Percentiles rank a stretch among this genome's conserved stretches.
phyloP scores from a whole-genome alignment of 2,888 invertebrate species.

The Apoda limacodes region DNA sequence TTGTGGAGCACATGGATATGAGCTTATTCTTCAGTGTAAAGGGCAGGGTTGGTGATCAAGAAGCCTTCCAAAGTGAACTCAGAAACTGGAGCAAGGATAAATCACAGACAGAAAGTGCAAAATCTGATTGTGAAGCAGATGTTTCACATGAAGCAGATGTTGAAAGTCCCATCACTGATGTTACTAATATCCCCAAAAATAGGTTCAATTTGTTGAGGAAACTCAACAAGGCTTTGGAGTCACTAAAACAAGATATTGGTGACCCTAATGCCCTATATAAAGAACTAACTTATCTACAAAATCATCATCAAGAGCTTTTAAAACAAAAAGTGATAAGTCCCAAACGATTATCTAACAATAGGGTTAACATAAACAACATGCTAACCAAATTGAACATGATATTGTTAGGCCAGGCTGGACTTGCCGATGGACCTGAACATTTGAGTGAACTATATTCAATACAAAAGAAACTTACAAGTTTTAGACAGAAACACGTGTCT shows the following conservation, averaged over 20 bases:
- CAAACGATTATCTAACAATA: constrained; percentile 36
- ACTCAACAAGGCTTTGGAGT: constrained; percentile 40
- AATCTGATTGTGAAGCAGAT: constrained; percentile 18
- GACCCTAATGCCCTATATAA: constrained; percentile 57
- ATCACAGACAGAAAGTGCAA: constrained; percentile 13
- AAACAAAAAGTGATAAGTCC: constrained; percentile 42
- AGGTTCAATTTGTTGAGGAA: constrained; percentile 36
- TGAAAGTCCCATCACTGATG: constrained; percentile 12
- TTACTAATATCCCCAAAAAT: constrained; percentile 43
- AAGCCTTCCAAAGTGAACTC: constrained; percentile 59
- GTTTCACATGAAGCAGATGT: constrained; percentile 9
- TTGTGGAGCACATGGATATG: constrained; percentile 40
- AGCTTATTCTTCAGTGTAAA: constrained; percentile 53
- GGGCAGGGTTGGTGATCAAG: constrained; percentile 60
- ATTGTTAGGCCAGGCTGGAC: constrained; percentile 70
- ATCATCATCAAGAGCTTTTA: constrained; percentile 45
- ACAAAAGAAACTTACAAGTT: constrained; percentile 38
- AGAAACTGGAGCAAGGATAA: constrained; percentile 40
- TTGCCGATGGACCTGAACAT: constrained; percentile 59
- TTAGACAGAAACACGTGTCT: constrained; percentile 37
- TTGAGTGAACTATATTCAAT: constrained; percentile 48
- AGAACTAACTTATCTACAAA: constrained; percentile 51
- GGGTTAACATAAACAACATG: constrained; percentile 49
- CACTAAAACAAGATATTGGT: constrained; percentile 54
- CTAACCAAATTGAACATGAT: constrained; percentile 68